Evolutionary conservation across 2,888 invertebrate species (phyloP).

Genomic region (Tinea pellionella): DNA sequence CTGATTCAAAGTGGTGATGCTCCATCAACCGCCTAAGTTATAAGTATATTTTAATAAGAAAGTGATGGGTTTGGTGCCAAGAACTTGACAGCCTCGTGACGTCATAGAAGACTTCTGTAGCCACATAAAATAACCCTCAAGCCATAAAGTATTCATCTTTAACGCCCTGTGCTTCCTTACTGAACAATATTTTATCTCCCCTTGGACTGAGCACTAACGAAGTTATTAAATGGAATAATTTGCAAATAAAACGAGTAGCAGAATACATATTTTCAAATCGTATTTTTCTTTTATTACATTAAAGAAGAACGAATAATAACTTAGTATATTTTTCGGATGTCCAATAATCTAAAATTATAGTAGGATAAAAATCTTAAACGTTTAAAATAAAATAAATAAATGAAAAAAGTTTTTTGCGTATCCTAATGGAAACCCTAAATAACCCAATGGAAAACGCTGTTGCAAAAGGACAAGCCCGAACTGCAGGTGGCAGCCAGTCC

Average conservation of each 20-base stretch:
- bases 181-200: conserved; percentile 4
- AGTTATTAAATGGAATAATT: conserved; percentile 7
- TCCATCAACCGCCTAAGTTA: too few relatives aligned
- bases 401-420: too few relatives aligned
- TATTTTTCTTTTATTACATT: conserved; percentile 8
- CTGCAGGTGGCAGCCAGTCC: too few relatives aligned
- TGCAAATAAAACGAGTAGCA: not conserved
- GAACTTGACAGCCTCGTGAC: not conserved
- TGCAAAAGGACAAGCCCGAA: too few relatives aligned
- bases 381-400: not conserved
- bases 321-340: not conserved
- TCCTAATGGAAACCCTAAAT: too few relatives aligned
- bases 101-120: not conserved
- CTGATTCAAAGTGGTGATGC: too few relatives aligned
- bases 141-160: conserved; percentile 13
- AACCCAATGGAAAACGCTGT: too few relatives aligned
- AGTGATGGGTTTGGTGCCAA: not conserved
- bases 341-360: not conserved
- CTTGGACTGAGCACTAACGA: not conserved
- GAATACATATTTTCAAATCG: not conserved
- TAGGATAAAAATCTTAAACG: not conserved
- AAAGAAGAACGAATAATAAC: not conserved
- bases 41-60: not conserved
- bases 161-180: conserved; percentile 17
- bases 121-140: not conserved